Conservation (phyloP, 2,888 invertebrate genomes). For the Busseola fusca region DNA sequence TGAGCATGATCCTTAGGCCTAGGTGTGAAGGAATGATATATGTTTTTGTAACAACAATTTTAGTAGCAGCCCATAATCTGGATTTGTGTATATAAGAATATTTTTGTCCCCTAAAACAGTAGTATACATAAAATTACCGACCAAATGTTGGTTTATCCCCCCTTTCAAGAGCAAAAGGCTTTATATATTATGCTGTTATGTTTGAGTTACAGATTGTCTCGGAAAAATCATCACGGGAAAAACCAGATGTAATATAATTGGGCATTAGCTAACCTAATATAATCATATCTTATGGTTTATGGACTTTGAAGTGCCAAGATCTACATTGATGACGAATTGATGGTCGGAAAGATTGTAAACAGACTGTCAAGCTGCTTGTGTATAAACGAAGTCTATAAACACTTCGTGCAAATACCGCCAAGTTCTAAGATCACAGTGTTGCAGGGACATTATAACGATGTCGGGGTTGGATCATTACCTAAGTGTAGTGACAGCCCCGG, state of each 20-base stretch:
- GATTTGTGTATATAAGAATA: not conserved
- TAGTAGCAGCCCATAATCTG: not conserved
- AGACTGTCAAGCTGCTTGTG: conserved; percentile 3
- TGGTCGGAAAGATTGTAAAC: conserved; percentile 32
- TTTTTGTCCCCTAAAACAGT: not conserved
- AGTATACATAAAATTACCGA: not conserved
- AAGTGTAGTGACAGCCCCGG: too few species aligned
- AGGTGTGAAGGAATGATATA: not conserved
- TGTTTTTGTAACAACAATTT: not conserved
- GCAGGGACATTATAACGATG: conserved; percentile 24
- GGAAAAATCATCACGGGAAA: not conserved
- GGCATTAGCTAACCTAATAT: conserved; percentile 1
- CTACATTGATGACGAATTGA: conserved; percentile 39
- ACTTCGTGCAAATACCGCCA: conserved; percentile 25
- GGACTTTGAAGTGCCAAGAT: conserved; percentile 26
- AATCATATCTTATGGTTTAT: conserved; percentile 5
- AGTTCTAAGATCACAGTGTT: conserved; percentile 35
- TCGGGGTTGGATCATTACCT: conserved; percentile 25
- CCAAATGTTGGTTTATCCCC: not conserved
- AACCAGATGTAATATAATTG: not conserved
- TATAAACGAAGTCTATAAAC: conserved; percentile 17
- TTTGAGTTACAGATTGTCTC: not conserved
- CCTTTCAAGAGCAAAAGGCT: not conserved
- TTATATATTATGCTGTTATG: not conserved
- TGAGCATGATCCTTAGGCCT: not conserved